Conservation (phyloP, 2,888 invertebrate species). For the Lamellibrachia columna region DNA sequence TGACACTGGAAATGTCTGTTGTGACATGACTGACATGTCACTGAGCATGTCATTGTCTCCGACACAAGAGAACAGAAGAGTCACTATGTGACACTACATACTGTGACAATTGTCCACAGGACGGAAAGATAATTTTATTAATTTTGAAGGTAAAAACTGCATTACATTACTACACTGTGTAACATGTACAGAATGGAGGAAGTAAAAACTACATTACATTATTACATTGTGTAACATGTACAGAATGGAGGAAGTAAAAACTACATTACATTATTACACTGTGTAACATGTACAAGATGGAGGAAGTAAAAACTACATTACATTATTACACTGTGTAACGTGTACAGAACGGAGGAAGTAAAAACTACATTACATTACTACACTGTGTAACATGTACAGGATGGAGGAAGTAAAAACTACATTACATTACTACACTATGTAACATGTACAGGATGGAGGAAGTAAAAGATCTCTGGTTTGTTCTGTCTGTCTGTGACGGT, state of each 20-base stretch:
- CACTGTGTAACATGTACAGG: too few relatives aligned
- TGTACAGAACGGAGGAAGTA: neutral
- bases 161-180: neutral
- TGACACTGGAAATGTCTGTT: neutral
- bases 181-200: neutral
- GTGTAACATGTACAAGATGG: too few relatives aligned
- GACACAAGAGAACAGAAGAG: neutral
- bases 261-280: too few relatives aligned
- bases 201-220: too few relatives aligned
- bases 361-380: neutral
- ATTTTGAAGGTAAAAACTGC: neutral
- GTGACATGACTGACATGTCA: neutral
- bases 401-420: too few relatives aligned
- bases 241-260: too few relatives aligned
- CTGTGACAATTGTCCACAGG: neutral
- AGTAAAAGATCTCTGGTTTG: too few relatives aligned
- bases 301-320: neutral
- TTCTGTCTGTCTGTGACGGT: too few relatives aligned
- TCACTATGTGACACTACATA: neutral
- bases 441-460: too few relatives aligned
- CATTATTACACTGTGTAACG: too few relatives aligned
- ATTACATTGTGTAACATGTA: too few relatives aligned
- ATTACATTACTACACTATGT: too few relatives aligned
- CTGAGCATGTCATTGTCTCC: neutral
- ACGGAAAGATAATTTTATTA: neutral